phyloP scores from a whole-genome alignment of 2,888 invertebrate species.

The Pristionchus fissidentatus region DNA sequence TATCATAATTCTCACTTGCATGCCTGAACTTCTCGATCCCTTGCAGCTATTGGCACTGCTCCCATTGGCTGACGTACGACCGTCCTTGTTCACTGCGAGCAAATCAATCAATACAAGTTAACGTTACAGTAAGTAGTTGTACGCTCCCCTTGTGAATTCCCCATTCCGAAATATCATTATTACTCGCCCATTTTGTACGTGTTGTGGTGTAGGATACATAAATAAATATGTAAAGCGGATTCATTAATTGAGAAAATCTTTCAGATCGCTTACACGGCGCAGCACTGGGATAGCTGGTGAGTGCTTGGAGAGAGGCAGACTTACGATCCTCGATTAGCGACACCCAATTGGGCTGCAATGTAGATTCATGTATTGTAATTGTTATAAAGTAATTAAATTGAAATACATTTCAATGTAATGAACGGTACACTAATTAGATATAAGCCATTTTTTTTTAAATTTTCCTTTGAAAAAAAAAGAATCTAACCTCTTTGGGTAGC shows the following conservation, averaged over 20 bases:
- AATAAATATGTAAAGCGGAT: neutral
- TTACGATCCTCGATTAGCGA: slow-evolving; percentile 71
- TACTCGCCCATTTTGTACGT: neutral
- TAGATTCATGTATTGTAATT: neutral
- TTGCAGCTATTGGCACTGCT: slow-evolving; percentile 71
- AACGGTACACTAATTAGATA: no score
- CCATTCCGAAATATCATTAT: neutral
- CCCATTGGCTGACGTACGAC: slow-evolving; percentile 60
- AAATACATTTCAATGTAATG: neutral
- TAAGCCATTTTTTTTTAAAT: neutral
- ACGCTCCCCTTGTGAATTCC: neutral
- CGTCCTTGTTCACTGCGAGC: slow-evolving; percentile 32
- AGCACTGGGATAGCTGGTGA: slow-evolving; percentile 57
- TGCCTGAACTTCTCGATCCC: slow-evolving; percentile 72
- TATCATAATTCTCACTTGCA: slow-evolving; percentile 65
- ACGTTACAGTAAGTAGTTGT: no score
- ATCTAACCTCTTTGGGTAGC: slow-evolving; percentile 61
- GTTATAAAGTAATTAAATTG: no score
- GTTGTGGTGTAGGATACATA: neutral
- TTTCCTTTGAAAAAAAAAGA: neutral
- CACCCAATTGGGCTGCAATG: slow-evolving; percentile 68
- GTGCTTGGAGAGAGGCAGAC: slow-evolving; percentile 72
- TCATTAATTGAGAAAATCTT: neutral
- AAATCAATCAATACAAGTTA: no score
- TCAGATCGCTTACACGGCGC: slow-evolving; percentile 3